Base-by-base conservation (phyloP, 2,888 invertebrate genomes). In the Ophioninae sp. region DNA sequence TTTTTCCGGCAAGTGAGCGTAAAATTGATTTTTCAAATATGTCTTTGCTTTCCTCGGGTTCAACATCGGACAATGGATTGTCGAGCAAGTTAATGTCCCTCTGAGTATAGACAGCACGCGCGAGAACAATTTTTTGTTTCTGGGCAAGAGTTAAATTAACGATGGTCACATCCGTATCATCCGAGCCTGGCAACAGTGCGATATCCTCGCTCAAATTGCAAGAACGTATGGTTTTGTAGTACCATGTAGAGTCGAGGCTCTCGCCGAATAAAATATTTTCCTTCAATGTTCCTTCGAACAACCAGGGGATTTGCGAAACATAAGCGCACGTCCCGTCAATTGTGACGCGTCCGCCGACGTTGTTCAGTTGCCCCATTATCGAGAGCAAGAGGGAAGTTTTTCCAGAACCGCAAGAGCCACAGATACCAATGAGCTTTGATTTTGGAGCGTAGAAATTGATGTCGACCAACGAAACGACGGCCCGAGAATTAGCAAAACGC, bases 261-360 rank as follows among this genome's bases (percentile, higher is more conserved):
- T 93, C 93, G 23, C 95, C 95, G 89, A 95, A 95, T 1, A 94
- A 86, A 82, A 95, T 94, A 90, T 95, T 95, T 69, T 95, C 94
- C 82, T 94, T 92, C 0, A 95, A 89, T 13, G 94, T 94, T 6
- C 94, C 95, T 57, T 95, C 94, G 89, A 95, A 94, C 30, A 95
- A 93, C 95, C 95, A 95, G 0, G 95, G 93, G 61, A 93, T 91
- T 86, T 94, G 94, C 6, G 94, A 90, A n/a, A 93, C 94, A 88
- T 94, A 94, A 0, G 94, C 94, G 79, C 93, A 92, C 8, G 89
- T 89, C 6, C 94, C 94, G 76, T 93, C 91, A 23, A 94, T 91
- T 7, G 92, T 91, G 23, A 94, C 90, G 30, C 92, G 90, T 2
- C 93, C 93, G 17, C 89, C 88, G 6, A 90, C 87, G 57, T 90